These are phyloP conservation scores for Cyphomyrus plagiostoma DNA, from an alignment of 2,113 vertebrate species.

Conservation along the genomic window DNA sequence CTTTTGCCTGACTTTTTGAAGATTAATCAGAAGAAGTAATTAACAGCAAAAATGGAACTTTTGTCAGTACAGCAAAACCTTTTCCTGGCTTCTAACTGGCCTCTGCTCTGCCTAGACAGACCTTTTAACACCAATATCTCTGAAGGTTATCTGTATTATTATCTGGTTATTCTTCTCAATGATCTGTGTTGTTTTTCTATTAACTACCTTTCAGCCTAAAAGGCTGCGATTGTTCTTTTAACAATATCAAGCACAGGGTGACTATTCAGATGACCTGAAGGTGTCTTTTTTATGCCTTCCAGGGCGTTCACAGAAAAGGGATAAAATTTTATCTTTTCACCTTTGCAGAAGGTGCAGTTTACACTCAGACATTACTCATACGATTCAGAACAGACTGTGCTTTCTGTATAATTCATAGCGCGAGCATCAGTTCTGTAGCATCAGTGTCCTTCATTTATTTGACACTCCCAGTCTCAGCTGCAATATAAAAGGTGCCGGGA, in stretches of 20 bases:
- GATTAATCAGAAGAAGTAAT: background rate
- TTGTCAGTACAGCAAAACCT: background rate
- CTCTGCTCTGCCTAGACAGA: background rate
- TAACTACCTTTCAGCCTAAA: background rate
- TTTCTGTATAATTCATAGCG: background rate
- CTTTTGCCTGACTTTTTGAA: background rate
- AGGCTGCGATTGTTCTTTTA: background rate
- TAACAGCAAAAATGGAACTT: background rate
- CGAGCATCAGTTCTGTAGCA: background rate
- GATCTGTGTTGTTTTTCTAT: background rate
- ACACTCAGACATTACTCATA: background rate
- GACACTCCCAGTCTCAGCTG: background rate
- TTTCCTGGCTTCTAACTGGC: background rate
- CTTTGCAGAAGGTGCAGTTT: conserved; percentile 11
- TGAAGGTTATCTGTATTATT: background rate
- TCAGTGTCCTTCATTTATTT: background rate
- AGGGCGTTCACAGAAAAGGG: background rate
- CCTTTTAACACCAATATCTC: background rate
- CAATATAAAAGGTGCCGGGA: background rate
- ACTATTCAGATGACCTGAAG: background rate
- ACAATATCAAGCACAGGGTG: background rate
- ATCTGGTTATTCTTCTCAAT: background rate
- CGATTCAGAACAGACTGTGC: background rate
- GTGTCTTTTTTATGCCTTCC: background rate
- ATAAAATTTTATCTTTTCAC: conserved; percentile 15